phyloP scores from a whole-genome alignment of 2,888 invertebrate genomes.

The Tubulanus polymorphus region DNA sequence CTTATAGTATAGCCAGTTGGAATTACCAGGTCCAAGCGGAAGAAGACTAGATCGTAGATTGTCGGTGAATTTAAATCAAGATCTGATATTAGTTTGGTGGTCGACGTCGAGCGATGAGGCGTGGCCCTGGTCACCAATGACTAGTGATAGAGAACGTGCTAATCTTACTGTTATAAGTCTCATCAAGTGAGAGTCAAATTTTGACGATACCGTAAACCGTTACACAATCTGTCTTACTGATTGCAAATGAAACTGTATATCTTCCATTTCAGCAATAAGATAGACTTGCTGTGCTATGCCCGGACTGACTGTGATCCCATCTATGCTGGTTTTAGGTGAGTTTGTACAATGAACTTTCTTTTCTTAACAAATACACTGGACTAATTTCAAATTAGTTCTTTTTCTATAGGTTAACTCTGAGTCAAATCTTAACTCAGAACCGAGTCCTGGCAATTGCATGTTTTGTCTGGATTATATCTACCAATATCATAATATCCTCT shows the following conservation, averaged over 20 bases:
- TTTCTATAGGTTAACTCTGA: too few species aligned
- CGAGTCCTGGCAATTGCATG: not conserved
- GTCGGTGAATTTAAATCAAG: constrained; percentile 54
- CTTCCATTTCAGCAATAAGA: constrained; percentile 37
- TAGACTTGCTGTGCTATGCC: constrained; percentile 73
- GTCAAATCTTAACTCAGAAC: not conserved
- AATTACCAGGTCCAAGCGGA: constrained; percentile 59
- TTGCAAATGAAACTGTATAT: too few species aligned
- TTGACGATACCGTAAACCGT: too few species aligned
- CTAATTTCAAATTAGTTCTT: too few species aligned
- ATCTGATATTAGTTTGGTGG: constrained; percentile 74
- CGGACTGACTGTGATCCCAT: constrained; percentile 85
- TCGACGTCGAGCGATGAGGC: constrained; percentile 78
- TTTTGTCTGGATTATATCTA: not conserved
- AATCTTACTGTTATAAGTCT: constrained; percentile 80
- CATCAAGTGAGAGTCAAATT: too few species aligned
- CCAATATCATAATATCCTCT: not conserved
- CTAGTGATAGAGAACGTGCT: constrained; percentile 78
- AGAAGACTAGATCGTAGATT: constrained; percentile 60
- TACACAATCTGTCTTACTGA: too few species aligned
- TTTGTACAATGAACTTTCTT: too few species aligned
- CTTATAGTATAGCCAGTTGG: constrained; percentile 47
- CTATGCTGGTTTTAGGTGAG: constrained; percentile 65
- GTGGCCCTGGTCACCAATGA: constrained; percentile 86
- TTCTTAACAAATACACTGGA: too few species aligned